Conservation (phyloP, 2,113 vertebrate genomes). For the Tringa solitaria region DNA sequence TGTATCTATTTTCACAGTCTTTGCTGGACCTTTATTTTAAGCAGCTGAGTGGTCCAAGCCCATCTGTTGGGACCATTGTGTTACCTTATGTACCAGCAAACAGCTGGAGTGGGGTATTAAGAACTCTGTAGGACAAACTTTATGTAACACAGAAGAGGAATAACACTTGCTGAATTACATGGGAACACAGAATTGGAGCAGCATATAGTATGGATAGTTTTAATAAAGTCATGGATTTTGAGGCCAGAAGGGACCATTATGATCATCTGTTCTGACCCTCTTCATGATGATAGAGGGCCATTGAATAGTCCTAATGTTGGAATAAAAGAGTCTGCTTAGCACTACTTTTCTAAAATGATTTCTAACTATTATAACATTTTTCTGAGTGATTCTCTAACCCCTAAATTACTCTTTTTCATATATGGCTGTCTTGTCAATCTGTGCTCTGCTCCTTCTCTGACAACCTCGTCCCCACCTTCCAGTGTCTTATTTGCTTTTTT, state of each 20-base stretch:
- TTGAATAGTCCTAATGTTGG: neutral
- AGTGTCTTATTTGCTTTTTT: constrained; percentile 52
- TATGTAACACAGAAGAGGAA: neutral
- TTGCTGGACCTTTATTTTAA: neutral
- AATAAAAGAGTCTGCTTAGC: constrained; percentile 25
- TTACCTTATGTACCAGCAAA: neutral
- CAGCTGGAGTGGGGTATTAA: neutral
- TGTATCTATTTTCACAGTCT: neutral
- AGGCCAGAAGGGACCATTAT: neutral
- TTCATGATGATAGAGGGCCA: neutral
- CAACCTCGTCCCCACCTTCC: constrained; percentile 58
- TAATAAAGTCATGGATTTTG: neutral
- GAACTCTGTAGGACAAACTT: neutral
- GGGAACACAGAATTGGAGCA: neutral
- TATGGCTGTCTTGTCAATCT: constrained; percentile 62
- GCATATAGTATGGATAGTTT: neutral
- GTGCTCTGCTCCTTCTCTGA: constrained; percentile 38
- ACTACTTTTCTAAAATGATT: constrained; percentile 15
- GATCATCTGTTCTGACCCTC: neutral
- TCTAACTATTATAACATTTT: constrained; percentile 32
- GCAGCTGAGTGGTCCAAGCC: neutral
- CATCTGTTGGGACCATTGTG: neutral
- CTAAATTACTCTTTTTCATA: constrained; percentile 56
- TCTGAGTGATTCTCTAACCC: constrained; percentile 39
- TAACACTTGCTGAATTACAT: neutral